Percentiles rank a stretch among this genome's conserved stretches.
These are phyloP conservation scores for Apotomis capreana DNA, from an alignment of 2,888 invertebrate genomes.

Conservation along the genomic window DNA sequence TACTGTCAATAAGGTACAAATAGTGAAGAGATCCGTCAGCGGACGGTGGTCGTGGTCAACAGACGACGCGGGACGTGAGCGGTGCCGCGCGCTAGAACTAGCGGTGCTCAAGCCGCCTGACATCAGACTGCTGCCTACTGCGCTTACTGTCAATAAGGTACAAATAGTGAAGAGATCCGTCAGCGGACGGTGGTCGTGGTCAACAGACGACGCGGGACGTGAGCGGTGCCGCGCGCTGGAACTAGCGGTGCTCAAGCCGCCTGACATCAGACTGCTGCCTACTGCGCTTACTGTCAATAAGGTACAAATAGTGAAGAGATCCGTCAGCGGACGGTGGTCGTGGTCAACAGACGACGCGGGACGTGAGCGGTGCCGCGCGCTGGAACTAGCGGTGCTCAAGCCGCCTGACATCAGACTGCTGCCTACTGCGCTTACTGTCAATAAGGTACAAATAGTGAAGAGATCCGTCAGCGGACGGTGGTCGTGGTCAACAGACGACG, in stretches of 20 bases:
- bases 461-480: constrained; percentile 89
- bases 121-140: constrained; percentile 87
- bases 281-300: constrained; percentile 88
- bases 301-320: constrained; percentile 83
- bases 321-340: constrained; percentile 91
- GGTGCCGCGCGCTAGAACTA: constrained; percentile 86
- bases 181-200: constrained; percentile 91
- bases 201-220: constrained; percentile 87
- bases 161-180: constrained; percentile 84
- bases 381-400: constrained; percentile 83
- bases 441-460: constrained; percentile 85
- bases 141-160: constrained; percentile 88
- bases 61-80: constrained; percentile 86
- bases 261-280: constrained; percentile 86
- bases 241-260: constrained; percentile 85
- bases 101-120: constrained; percentile 85
- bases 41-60: constrained; percentile 92
- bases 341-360: constrained; percentile 89
- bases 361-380: constrained; percentile 86
- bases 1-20: constrained; percentile 86
- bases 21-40: constrained; percentile 86
- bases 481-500: constrained; percentile 90
- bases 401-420: constrained; percentile 87
- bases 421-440: constrained; percentile 87
- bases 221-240: constrained; percentile 86